Conservation (phyloP, 1,140 invertebrate genomes). For the Plodia interpunctella region DNA sequence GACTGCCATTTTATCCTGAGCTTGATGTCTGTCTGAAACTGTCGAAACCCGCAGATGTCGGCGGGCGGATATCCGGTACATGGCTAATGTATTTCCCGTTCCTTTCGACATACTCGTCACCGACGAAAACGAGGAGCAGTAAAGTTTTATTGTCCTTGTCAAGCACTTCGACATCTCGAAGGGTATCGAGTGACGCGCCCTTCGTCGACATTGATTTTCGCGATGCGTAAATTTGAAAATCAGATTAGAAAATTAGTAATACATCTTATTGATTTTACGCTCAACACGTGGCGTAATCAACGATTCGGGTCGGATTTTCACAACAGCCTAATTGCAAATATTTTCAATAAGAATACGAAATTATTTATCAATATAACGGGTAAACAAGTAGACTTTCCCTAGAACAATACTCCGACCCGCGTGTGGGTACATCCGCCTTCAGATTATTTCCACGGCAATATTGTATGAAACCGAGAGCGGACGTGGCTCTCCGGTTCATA, state of each 20-base stretch:
- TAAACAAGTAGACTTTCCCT: too few relatives aligned
- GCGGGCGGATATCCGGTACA: constrained; percentile 14
- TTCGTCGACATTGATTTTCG: not conserved
- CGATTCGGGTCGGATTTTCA: too few relatives aligned
- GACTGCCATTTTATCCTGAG: not conserved
- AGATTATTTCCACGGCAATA: not conserved
- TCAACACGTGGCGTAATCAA: too few relatives aligned
- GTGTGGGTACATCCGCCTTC: too few relatives aligned
- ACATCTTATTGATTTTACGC: too few relatives aligned
- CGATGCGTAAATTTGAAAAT: not conserved
- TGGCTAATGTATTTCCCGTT: constrained; percentile 15
- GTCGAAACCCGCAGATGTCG: not conserved
- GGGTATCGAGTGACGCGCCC: not conserved
- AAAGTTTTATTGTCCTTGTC: constrained; percentile 18
- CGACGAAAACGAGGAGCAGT: constrained; percentile 1
- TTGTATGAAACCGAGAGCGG: not conserved
- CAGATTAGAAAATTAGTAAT: too few relatives aligned
- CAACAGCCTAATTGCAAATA: too few relatives aligned
- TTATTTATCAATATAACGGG: too few relatives aligned
- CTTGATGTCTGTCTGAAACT: constrained; percentile 2
- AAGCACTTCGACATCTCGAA: not conserved
- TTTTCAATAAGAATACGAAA: not conserved
- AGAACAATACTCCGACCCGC: not conserved
- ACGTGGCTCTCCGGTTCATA: not conserved
- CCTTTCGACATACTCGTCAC: constrained; percentile 6